Evolutionary conservation across 1,140 invertebrate species (phyloP).

Genomic region (Lethrus apterus): DNA sequence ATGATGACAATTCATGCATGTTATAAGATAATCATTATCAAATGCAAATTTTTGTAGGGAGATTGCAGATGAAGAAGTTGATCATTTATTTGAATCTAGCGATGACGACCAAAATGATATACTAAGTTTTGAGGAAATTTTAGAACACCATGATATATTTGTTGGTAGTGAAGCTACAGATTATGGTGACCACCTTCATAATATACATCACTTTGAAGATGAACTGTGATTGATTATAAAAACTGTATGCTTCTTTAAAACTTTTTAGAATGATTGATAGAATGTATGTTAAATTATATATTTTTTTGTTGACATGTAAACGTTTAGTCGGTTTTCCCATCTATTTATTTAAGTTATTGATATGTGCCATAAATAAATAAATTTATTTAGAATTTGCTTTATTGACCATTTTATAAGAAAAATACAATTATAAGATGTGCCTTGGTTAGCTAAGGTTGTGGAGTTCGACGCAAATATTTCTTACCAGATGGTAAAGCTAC

Average conservation of each 20-base stretch:
- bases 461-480: slow-evolving; percentile 66
- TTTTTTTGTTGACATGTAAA: too few relatives aligned
- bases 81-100: slow-evolving; percentile 82
- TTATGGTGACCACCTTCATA: slow-evolving; percentile 82
- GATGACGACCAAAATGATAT: slow-evolving; percentile 82
- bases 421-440: not conserved
- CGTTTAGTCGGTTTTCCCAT: too few relatives aligned
- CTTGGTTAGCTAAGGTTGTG: slow-evolving; percentile 41
- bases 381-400: not conserved
- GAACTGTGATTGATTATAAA: slow-evolving; percentile 71
- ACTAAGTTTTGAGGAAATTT: slow-evolving; percentile 78
- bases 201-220: slow-evolving; percentile 71
- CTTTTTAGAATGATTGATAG: too few relatives aligned
- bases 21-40: not conserved
- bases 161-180: slow-evolving; percentile 96
- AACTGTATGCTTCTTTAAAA: too few relatives aligned
- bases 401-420: not conserved
- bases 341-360: slow-evolving; percentile 14
- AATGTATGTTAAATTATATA: too few relatives aligned
- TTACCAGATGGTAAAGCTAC: slow-evolving; percentile 73
- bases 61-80: slow-evolving; percentile 84
- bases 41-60: slow-evolving; percentile 50
- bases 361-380: slow-evolving; percentile 19
- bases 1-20: not conserved
- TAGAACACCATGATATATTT: slow-evolving; percentile 85